A percentile compares a stretch with the other conserved stretches of the same genome.
phyloP scores from a whole-genome alignment of 2,113 vertebrate genomes.

The Ochotona princeps region DNA sequence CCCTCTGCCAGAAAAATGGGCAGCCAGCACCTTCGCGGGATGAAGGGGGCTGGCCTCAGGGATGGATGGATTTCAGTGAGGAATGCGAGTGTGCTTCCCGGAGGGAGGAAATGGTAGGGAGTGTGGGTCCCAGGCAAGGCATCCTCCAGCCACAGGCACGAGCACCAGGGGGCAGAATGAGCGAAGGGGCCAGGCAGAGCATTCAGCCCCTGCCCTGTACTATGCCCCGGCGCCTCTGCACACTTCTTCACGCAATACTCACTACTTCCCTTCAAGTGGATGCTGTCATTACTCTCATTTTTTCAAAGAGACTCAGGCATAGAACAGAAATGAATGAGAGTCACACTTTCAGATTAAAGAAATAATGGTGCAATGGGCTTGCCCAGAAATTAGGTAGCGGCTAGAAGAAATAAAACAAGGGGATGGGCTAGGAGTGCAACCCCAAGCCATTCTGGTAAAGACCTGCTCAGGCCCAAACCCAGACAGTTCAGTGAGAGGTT shows the following conservation, averaged over 20 bases:
- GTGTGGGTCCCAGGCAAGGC: not conserved
- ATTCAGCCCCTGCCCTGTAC: not conserved
- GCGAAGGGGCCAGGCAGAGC: accelerated
- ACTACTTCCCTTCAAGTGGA: not conserved
- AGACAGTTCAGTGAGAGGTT: not conserved
- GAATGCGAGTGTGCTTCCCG: accelerated
- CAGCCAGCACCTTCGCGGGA: not conserved
- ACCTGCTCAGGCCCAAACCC: not conserved
- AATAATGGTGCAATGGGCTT: accelerated
- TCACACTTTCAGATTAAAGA: not conserved
- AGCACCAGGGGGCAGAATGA: too few species aligned
- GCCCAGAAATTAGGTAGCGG: not conserved
- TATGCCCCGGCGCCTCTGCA: not conserved
- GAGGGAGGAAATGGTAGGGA: not conserved
- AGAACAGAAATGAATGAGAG: not conserved
- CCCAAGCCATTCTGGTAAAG: not conserved
- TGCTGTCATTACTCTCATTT: not conserved
- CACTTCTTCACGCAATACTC: not conserved
- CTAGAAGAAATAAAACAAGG: not conserved
- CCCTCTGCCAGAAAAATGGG: not conserved
- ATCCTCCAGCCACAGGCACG: not conserved
- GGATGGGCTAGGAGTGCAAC: too few species aligned
- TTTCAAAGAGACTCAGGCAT: not conserved
- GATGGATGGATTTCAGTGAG: not conserved
- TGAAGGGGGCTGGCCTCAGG: not conserved